Percentiles rank a stretch among this genome's conserved stretches.
phyloP scores from a whole-genome alignment of 2,113 vertebrate species.

The Corythoichthys haematopterus region DNA sequence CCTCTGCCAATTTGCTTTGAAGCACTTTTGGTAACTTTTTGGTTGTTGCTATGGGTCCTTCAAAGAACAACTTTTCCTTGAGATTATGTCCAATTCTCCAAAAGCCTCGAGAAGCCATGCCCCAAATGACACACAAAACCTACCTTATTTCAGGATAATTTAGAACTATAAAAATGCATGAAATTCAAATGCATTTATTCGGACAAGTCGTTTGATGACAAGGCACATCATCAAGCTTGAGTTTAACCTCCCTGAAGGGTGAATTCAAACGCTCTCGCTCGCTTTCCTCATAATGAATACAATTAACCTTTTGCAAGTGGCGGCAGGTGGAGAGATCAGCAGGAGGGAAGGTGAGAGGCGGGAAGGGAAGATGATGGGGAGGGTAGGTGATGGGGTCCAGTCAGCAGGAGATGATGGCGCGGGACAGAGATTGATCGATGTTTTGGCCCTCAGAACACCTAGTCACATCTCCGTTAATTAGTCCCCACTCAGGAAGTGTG shows the following conservation, averaged over 20 bases:
- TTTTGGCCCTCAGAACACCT: conserved; percentile 59
- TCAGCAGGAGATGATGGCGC: conserved; percentile 39
- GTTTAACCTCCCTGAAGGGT: conserved; percentile 48
- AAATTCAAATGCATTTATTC: background rate
- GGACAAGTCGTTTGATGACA: background rate
- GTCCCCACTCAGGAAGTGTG: conserved; percentile 51
- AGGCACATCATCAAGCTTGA: background rate
- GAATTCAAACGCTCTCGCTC: conserved; percentile 37
- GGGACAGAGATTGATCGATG: conserved; percentile 71
- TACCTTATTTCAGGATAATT: background rate
- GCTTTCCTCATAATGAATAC: conserved; percentile 64
- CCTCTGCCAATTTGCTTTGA: too few species aligned
- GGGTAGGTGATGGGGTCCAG: conserved; percentile 12
- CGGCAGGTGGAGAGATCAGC: conserved; percentile 40
- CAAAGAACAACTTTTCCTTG: too few species aligned
- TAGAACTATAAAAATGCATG: background rate
- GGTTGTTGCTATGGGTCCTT: too few species aligned
- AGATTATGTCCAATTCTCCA: too few species aligned
- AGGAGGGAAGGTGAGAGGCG: conserved; percentile 22
- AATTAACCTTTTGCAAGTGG: conserved; percentile 68
- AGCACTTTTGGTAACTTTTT: too few species aligned
- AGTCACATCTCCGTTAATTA: conserved; percentile 63
- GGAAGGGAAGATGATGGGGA: conserved; percentile 1
- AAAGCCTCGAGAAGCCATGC: background rate
- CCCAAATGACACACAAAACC: background rate